Base-by-base conservation (phyloP, 2,888 invertebrate species). In the Ormyrus pomaceus region DNA sequence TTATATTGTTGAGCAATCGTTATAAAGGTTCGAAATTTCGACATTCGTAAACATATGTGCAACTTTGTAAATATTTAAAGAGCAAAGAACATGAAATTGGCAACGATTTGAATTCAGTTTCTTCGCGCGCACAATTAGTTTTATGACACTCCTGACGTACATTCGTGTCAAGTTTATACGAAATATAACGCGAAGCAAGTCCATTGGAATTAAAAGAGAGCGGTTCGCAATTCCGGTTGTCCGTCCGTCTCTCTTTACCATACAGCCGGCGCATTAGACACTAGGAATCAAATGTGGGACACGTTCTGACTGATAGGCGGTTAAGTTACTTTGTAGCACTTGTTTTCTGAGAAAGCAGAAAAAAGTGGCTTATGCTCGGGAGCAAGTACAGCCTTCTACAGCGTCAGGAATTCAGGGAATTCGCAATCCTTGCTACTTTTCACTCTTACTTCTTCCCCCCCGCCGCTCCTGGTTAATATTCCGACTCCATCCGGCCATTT, bases 201-300 rank as follows among this genome's bases (percentile, higher is more conserved):
- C n/a, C 58, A 19, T 51, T 66, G 13, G 53, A 61, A 61, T 73
- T 46, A 64, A 34, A 73, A 73, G 69, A 56, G 62, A 69, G 48
- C 73, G 61, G 48, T 53, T 11, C 10, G 46, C 13, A n/a, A 75
- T 75, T 79, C 70, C 65, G 71, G 74, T 79, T 79, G 74, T 70
- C 50, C 79, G 77, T 77, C 9, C 61, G 66, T 64, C 34, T 34
- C 34, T 72, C 70, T 69, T 82, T 65, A 65, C 58, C 73, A 58
- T 64, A 59, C 66, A 64, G 79, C 79, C 82, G 74, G 64, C 76
- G 64, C 61, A 56, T 46, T 56, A 64, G 77, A 77, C 50, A 59
- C 75, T 78, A 48, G 62, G 56, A 46, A 79, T 75, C 65, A 70
- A 80, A 83, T 81, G 80, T 83, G 72, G 80, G 75, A 75, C 81